phyloP scores from a whole-genome alignment of 2,888 invertebrate genomes.

The Rhamphomyia laevipes region DNA sequence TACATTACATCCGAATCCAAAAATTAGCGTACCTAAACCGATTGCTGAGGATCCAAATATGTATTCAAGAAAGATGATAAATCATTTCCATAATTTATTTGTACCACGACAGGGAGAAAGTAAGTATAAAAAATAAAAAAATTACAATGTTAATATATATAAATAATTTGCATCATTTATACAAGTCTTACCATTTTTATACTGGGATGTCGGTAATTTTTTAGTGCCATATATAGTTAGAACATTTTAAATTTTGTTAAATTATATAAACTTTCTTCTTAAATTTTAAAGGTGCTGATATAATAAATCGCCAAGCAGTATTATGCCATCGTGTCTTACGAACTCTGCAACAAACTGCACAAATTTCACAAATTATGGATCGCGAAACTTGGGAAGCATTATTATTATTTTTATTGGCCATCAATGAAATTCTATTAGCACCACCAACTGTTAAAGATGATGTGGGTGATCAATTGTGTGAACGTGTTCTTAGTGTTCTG shows the following conservation, averaged over 20 bases:
- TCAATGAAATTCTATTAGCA: conserved; percentile 82
- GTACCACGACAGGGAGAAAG: conserved; percentile 88
- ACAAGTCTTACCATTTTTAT: conserved; percentile 83
- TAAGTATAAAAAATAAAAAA: conserved; percentile 38
- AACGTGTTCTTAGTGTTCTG: conserved; percentile 83
- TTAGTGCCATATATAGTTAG: conserved; percentile 2
- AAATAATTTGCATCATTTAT: conserved; percentile 38
- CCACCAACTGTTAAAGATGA: conserved; percentile 91
- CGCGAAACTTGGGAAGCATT: conserved; percentile 86
- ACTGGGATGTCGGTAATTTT: conserved; percentile 71
- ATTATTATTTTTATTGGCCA: conserved; percentile 73
- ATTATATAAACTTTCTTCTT: not conserved
- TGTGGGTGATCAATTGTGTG: conserved; percentile 90
- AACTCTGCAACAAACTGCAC: conserved; percentile 68
- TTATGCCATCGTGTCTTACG: conserved; percentile 83
- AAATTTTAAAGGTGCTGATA: conserved; percentile 63
- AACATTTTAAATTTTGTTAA: not conserved
- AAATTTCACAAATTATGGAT: conserved; percentile 62
- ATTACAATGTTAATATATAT: conserved; percentile 2
- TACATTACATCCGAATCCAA: conserved; percentile 70
- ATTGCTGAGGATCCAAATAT: conserved; percentile 80
- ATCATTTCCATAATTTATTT: conserved; percentile 89
- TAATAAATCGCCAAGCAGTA: conserved; percentile 86
- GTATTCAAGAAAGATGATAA: conserved; percentile 81
- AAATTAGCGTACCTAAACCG: conserved; percentile 79